A percentile compares a stretch with the other conserved stretches of the same genome.
phyloP scores from a whole-genome alignment of 1,140 invertebrate species.

The Lerema accius region DNA sequence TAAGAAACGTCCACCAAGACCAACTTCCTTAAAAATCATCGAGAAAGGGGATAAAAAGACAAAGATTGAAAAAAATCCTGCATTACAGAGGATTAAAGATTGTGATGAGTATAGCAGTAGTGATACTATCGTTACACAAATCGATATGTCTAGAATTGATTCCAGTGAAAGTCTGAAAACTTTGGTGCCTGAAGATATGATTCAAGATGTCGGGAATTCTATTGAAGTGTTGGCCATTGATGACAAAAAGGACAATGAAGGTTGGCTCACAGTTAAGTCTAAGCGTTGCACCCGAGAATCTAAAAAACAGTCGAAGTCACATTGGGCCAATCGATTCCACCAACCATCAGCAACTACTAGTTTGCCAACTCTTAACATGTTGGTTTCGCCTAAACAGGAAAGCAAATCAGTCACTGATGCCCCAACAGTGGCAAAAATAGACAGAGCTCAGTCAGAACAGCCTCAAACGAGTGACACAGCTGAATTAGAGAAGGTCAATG shows the following conservation, averaged over 20 bases:
- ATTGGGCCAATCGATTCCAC: conserved; percentile 86
- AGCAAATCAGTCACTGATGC: conserved; percentile 49
- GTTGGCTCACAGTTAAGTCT: conserved; percentile 87
- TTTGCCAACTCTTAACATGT: conserved; percentile 84
- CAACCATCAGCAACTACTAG: conserved; percentile 87
- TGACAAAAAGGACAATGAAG: conserved; percentile 83
- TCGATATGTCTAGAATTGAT: conserved; percentile 75
- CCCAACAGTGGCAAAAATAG: conserved; percentile 41
- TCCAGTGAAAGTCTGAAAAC: conserved; percentile 80
- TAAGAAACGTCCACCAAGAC: conserved; percentile 61
- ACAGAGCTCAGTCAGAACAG: conserved; percentile 71
- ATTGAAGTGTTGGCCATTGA: conserved; percentile 81
- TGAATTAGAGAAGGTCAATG: conserved; percentile 35
- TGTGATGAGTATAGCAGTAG: conserved; percentile 77
- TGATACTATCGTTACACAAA: conserved; percentile 82
- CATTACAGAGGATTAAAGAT: conserved; percentile 62
- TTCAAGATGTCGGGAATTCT: conserved; percentile 84
- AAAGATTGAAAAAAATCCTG: conserved; percentile 44
- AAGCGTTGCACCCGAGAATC: conserved; percentile 80
- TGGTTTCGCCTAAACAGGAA: conserved; percentile 81
- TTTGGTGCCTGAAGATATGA: conserved; percentile 70
- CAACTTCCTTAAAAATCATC: conserved; percentile 59
- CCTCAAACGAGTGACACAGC: conserved; percentile 47
- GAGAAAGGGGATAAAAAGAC: conserved; percentile 58
- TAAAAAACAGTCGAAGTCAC: conserved; percentile 82